Conservation (phyloP, 2,797 vertebrate species). For the Etheostoma nigrum region DNA sequence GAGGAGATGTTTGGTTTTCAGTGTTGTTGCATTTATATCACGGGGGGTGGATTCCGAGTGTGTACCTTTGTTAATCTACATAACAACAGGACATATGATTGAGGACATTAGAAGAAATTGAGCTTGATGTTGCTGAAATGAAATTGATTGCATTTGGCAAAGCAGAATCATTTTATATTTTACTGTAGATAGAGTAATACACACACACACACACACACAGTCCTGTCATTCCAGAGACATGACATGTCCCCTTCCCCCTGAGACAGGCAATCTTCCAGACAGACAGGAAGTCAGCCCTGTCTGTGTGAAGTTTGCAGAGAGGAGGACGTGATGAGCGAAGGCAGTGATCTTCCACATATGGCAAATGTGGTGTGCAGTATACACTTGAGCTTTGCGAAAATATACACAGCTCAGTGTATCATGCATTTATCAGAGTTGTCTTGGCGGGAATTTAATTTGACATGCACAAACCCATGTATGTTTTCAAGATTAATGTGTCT, state of each 20-base stretch:
- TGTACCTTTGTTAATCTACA: conserved; percentile 42
- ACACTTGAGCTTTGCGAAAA: conserved; percentile 62
- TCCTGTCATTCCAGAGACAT: conserved; percentile 65
- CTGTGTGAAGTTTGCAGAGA: conserved; percentile 56
- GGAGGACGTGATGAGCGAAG: conserved; percentile 70
- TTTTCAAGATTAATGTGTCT: conserved; percentile 35
- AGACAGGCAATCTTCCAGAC: conserved; percentile 67
- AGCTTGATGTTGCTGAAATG: conserved; percentile 20
- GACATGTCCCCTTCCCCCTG: conserved; percentile 56
- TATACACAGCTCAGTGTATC: conserved; percentile 36
- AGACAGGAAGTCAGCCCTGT: conserved; percentile 74
- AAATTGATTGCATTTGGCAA: conserved; percentile 36
- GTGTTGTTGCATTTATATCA: conserved; percentile 69
- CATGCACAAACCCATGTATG: conserved; percentile 35
- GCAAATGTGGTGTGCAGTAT: conserved; percentile 48
- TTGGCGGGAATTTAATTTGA: conserved; percentile 36
- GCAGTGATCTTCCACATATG: conserved; percentile 63
- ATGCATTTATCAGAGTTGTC: conserved; percentile 24
- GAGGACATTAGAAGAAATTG: conserved; percentile 58
- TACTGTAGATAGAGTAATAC: conserved; percentile 16
- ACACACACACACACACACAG: conserved; percentile 10
- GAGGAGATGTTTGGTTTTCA: conserved; percentile 63
- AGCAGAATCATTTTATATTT: conserved; percentile 27
- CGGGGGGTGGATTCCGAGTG: conserved; percentile 16
- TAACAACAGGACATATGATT: conserved; percentile 46